Conservation (phyloP, 2,888 invertebrate genomes). For the Lumbricus terrestris region DNA sequence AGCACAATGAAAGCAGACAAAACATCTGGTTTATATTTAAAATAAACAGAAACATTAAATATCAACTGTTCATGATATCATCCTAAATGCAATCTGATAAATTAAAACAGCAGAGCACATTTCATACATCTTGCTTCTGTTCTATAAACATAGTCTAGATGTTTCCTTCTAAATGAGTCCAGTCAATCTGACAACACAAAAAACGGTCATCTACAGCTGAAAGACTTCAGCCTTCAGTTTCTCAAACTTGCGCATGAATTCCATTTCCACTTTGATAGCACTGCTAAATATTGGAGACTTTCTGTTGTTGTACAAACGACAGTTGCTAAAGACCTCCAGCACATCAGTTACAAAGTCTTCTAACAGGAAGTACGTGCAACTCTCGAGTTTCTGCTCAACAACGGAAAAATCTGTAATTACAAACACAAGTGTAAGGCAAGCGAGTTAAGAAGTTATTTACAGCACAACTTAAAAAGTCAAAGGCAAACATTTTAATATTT, state of each 20-base stretch:
- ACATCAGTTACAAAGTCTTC: neutral
- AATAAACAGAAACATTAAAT: conserved; percentile 3
- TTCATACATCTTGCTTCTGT: neutral
- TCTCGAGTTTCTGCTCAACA: neutral
- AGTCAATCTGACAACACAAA: neutral
- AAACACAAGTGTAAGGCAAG: neutral
- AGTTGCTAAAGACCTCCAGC: neutral
- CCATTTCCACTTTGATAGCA: neutral
- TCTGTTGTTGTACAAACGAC: neutral
- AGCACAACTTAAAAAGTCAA: neutral
- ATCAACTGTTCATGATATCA: neutral
- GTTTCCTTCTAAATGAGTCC: neutral
- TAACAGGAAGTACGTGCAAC: neutral
- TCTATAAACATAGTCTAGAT: neutral
- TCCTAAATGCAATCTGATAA: neutral
- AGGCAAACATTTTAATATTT: too few relatives aligned
- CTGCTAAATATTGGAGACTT: neutral
- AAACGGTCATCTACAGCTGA: neutral
- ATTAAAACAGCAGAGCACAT: neutral
- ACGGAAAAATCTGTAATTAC: neutral
- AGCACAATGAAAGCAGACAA: neutral
- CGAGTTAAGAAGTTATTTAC: neutral
- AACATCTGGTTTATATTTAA: neutral
- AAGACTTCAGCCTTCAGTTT: neutral
- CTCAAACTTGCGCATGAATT: neutral